phyloP scores from a whole-genome alignment of 1,140 invertebrate genomes.

The Drosophila pseudoobscura region DNA sequence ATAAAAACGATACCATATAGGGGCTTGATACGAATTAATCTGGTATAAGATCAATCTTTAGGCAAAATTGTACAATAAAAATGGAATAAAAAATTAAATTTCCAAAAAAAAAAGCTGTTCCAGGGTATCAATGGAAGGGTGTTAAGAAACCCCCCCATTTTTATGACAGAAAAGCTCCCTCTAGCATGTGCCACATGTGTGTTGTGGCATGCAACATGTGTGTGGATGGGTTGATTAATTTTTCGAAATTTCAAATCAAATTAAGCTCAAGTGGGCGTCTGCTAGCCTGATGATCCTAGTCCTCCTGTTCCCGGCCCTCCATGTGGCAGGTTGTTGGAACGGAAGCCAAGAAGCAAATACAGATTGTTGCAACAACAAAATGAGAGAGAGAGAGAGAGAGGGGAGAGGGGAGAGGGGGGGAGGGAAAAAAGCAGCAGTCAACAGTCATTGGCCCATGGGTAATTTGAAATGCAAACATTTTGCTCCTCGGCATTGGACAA shows the following conservation, averaged over 20 bases:
- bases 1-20: too few relatives aligned
- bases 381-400: neutral
- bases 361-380: constrained; percentile 11
- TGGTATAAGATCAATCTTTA: too few relatives aligned
- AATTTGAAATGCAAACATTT: constrained; percentile 77
- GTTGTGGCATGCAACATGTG: constrained; percentile 23
- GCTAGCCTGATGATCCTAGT: neutral
- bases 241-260: constrained; percentile 46
- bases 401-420: too few relatives aligned
- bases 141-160: too few relatives aligned
- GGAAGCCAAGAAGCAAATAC: constrained; percentile 31
- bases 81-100: too few relatives aligned
- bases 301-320: neutral
- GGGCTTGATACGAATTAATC: too few relatives aligned
- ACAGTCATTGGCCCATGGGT: constrained; percentile 77
- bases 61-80: too few relatives aligned
- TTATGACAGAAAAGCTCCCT: neutral
- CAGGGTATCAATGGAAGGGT: too few relatives aligned
- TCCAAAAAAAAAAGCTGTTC: too few relatives aligned
- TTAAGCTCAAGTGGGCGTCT: constrained; percentile 35
- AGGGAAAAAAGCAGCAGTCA: constrained; percentile 20
- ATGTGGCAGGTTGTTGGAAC: neutral
- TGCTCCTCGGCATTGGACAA: constrained; percentile 57
- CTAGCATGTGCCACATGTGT: neutral
- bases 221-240: constrained; percentile 36